phyloP scores from a whole-genome alignment of 2,888 invertebrate species.

The Eutolmus rufibarbis region DNA sequence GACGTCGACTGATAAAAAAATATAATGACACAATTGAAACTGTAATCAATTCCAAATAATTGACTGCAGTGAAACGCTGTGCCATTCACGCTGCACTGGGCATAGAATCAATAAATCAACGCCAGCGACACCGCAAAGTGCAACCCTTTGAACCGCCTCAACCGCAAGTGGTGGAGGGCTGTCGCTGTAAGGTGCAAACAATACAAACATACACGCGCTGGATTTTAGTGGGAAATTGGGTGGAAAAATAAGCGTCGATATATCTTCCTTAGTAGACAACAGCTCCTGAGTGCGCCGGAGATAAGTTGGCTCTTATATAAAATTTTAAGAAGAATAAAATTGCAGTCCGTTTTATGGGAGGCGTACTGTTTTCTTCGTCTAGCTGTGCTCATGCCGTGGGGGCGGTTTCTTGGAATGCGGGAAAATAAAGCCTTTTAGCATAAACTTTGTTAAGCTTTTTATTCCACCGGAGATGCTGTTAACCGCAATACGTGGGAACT shows the following conservation, averaged over 20 bases:
- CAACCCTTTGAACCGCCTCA: slow-evolving; percentile 19
- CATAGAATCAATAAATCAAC: slow-evolving; percentile 14
- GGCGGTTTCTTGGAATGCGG: neutral
- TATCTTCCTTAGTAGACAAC: slow-evolving; percentile 28
- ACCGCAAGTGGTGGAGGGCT: neutral
- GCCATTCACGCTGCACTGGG: neutral
- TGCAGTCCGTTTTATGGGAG: neutral
- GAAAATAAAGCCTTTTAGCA: neutral
- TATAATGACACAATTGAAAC: slow-evolving; percentile 13
- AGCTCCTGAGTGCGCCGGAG: neutral
- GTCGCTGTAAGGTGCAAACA: slow-evolving; percentile 22
- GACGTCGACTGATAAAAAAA: neutral
- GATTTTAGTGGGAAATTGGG: slow-evolving; percentile 12
- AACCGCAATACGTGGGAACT: neutral
- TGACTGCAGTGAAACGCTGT: slow-evolving; percentile 15
- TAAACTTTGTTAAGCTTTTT: neutral
- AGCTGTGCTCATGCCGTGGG: neutral
- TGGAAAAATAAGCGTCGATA: slow-evolving; percentile 10
- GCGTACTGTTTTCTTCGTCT: neutral
- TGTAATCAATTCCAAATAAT: slow-evolving; percentile 28
- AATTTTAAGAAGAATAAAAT: slow-evolving; percentile 15
- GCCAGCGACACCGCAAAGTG: slow-evolving; percentile 24
- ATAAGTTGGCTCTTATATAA: slow-evolving; percentile 31
- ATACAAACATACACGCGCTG: slow-evolving; percentile 9
- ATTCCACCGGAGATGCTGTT: neutral